phyloP scores from a whole-genome alignment of 2,888 invertebrate genomes.

The Netelia melanura region DNA sequence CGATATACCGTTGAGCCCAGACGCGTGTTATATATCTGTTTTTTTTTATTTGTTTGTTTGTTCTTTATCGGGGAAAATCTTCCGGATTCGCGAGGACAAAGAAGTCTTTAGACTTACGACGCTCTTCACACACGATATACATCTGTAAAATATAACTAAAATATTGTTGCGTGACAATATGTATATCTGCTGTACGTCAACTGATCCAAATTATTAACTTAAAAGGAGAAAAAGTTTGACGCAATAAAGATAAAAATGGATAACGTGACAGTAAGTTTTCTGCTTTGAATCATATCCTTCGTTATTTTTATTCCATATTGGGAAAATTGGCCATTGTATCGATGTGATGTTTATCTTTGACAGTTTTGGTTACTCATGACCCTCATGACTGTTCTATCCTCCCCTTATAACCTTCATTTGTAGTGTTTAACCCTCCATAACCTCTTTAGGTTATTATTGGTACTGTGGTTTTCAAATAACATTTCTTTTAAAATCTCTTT shows the following conservation, averaged over 20 bases:
- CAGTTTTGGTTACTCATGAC: no score
- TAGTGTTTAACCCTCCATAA: no score
- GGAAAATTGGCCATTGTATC: no score
- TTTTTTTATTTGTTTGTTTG: constrained; percentile 11
- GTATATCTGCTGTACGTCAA: constrained; percentile 43
- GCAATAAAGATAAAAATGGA: constrained; percentile 63
- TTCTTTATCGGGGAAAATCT: constrained; percentile 26
- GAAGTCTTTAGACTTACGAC: constrained; percentile 53
- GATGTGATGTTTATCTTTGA: no score
- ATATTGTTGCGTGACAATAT: constrained; percentile 45
- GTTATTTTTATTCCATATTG: background rate
- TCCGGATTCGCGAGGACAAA: constrained; percentile 22
- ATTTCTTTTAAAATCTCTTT: no score
- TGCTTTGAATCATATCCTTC: constrained; percentile 6
- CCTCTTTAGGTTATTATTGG: no score
- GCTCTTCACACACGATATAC: background rate
- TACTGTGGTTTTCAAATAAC: no score
- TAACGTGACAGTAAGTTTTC: constrained; percentile 69
- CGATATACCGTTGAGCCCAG: constrained; percentile 44
- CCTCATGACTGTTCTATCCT: no score
- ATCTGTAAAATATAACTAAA: constrained; percentile 5
- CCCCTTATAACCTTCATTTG: no score
- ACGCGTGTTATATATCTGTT: constrained; percentile 20
- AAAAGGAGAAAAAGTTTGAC: constrained; percentile 7
- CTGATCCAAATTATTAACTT: constrained; percentile 17